Base-by-base conservation (phyloP, 2,888 invertebrate genomes). In the Drosophila multiciliata region DNA sequence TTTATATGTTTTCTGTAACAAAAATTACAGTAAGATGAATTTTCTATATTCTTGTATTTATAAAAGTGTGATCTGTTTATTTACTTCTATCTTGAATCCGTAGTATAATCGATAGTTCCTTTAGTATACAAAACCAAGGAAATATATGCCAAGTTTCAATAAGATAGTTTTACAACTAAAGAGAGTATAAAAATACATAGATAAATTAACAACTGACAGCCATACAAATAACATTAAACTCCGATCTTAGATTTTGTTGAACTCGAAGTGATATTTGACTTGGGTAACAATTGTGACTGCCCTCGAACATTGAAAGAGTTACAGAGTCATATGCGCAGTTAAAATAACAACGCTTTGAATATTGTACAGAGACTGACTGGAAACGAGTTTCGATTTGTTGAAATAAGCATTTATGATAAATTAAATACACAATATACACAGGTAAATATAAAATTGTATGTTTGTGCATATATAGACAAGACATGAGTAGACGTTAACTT, bases 371-470 rank as follows among this genome's bases (percentile, higher is more conserved):
- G 26, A 80, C 54, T 52, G 72, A 52, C 64, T 63, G 76, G 49
- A 89, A 85, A 89, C 85, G 70, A 85, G 85, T 89, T 85, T 87
- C 73, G 63, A 76, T 73, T 84, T 78, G 76, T 80, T 78, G 77
- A 78, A 78, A 78, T 80, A 80, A 80, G 72, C 68, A 76, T 80
- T 80, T 78, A 76, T 76, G 60, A 80, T 57, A 73, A 42, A 66
- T 57, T 73, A 68, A 80, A 70, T 53, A 64, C 77, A 70, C 64
- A 64, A 64, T 50, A 63, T 59, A 59, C 72, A 62, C 23, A 45
- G 45, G 45, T 65, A 50, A 65, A 55, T 63, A 60, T 60, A 52
- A 17, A 23, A 45, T 45, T 45, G 45, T 48, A 17, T 48, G 11
- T 4, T 17, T 58, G 29, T 50, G 53, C 45, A 48, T 11, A 59